Evolutionary conservation across 2,113 vertebrate species (phyloP), one percentile per base, ranked within the genome.

Genomic region (Sylvilagus bachmani): DNA sequence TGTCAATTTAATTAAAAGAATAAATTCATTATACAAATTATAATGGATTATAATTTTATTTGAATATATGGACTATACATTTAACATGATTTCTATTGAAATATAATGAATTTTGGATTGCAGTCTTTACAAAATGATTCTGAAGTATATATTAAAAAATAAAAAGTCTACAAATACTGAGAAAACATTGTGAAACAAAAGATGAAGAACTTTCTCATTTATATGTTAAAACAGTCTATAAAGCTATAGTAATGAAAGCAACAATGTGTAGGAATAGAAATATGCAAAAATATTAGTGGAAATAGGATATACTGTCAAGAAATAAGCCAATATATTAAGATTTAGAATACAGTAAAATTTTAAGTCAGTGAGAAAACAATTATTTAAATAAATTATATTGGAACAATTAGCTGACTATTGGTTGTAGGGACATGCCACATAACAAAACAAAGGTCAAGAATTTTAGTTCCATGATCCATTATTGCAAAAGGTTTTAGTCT

Each of bases 261-360:
- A 36, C 86, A 73, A 66, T 58, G 14, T 73, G 2, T 80, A 88
- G 33, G 7, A 10, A 66, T 75, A 51, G 36, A 74, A 44, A 36
- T n/a, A 7, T 91, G 25, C 5, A 53, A 74, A 91, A 79, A 62
- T 78, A 70, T 84, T 84, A 29, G 0, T 71, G 25, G 92, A 91
- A 86, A 66, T 66, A 90, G 58, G 92, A 71, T 79, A 86, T 86
- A 95, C 58, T 87, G 71, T 83, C 38, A 94, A 33, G 36, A 94
- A 75, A 44, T 53, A 91, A n/a, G 74, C 58, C 51, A 38, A 51
- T 44, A 10, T 31, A 10, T 67, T n/a, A n/a, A 82, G 24, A 31
- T 74, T 82, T 83, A 69, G 64, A 86, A 74, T 44, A 78, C 1
- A 66, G 17, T 83, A 66, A 77, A 90, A 64, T 44, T 69, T 53